Evolutionary conservation across 2,888 invertebrate genomes (phyloP).

Genomic region (Dicyrtomina minuta): DNA sequence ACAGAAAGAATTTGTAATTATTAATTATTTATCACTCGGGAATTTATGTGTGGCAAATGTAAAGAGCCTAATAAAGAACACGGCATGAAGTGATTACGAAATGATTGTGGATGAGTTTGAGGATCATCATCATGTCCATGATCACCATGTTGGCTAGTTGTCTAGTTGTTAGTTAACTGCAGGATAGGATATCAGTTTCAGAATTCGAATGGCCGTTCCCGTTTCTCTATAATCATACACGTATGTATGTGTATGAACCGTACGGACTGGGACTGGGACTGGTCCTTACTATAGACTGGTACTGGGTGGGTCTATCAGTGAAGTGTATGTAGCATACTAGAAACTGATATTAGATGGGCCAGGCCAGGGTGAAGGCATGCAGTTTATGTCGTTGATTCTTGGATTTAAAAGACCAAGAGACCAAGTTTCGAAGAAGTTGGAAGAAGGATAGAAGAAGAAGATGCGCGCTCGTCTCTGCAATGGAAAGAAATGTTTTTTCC

Average conservation of each 20-base stretch:
- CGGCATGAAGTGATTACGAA: slow-evolving; percentile 37
- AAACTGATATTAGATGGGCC: too few relatives aligned
- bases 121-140: slow-evolving; percentile 14
- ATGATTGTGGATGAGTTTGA: slow-evolving; percentile 27
- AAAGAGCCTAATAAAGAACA: slow-evolving; percentile 31
- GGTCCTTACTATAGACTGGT: too few relatives aligned
- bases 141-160: slow-evolving; percentile 10
- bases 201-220: background rate
- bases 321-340: too few relatives aligned
- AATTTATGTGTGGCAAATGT: slow-evolving; percentile 35
- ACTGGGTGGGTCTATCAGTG: too few relatives aligned
- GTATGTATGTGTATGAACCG: too few relatives aligned
- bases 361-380: too few relatives aligned
- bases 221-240: background rate
- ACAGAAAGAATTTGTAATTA: slow-evolving; percentile 15
- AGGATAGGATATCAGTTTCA: background rate
- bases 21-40: slow-evolving; percentile 27
- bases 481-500: slow-evolving; percentile 32
- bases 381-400: too few relatives aligned
- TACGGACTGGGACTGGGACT: too few relatives aligned
- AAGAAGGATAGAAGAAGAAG: too few relatives aligned
- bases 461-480: too few relatives aligned
- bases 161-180: slow-evolving; percentile 11
- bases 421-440: too few relatives aligned
- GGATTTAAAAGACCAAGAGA: too few relatives aligned